Evolutionary conservation across 2,888 invertebrate genomes (phyloP), one percentile per base, ranked within the genome.

Genomic region (Caenorhabditis angaria): DNA sequence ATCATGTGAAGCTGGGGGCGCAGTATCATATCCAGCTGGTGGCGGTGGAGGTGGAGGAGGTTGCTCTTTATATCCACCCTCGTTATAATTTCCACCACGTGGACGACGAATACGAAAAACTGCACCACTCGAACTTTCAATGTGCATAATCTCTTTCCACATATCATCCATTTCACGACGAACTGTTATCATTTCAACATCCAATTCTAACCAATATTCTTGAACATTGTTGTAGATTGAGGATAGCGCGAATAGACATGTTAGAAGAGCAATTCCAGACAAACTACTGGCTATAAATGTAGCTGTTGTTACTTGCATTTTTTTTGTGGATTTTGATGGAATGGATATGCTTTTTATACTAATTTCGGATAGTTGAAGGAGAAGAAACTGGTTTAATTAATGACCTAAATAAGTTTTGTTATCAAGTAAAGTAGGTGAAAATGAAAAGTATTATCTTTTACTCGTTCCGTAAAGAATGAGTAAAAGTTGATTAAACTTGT

Each of bases 191-290:
- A 80, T 80, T 54, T 78, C 76, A 10, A 59, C 61, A 61, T 80
- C 80, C 24, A 80, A 48, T 58, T 80, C 80, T 1, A 28, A 50
- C 77, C 77, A 78, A 54, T 78, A 70, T n/a, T 65, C 63, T 62
- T 74, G 69, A 50, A 80, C 76, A 63, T 77, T 71, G 32, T 54
- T 65, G 57, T 78, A 65, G 25, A 80, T 73, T 24, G 48, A 61
- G 20, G 71, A 76, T 24, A 80, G 55, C 6, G 65, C 65, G 54
- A 80, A 57, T 8, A 80, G 61, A 35, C 70, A 71, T 18, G 65
- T 60, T 2, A 80, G 47, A 12, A 80, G 61, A 12, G 77, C 64
- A 47, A 76, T 48, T 8, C 71, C 77, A 1, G 80, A 77, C n/a
- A 76, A 65, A 28, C 69, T 61, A 61, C 75, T 80, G 8, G 80